These are phyloP conservation scores for Penelope pileata DNA, from an alignment of 2,113 vertebrate species.

Conservation along the genomic window DNA sequence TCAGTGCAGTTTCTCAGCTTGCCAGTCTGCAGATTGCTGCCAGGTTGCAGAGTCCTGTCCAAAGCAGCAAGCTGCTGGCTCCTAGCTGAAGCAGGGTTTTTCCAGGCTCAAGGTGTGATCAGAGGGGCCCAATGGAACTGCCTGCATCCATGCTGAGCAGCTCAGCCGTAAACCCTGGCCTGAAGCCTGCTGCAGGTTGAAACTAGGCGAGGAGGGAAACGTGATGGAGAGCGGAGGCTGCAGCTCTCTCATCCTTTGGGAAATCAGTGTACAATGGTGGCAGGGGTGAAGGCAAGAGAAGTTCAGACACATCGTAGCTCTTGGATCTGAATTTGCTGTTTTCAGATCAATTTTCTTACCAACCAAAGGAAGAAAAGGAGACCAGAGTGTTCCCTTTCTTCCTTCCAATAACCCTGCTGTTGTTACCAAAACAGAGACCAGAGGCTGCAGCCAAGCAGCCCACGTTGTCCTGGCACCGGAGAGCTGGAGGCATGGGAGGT, in stretches of 20 bases:
- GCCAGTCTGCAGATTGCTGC: conserved; percentile 48
- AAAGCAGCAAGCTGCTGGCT: conserved; percentile 60
- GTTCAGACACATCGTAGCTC: not conserved
- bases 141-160: not conserved
- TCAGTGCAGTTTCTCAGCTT: conserved; percentile 43
- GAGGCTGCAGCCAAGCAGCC: not conserved
- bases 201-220: not conserved
- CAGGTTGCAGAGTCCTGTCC: conserved; percentile 52
- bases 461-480: not conserved
- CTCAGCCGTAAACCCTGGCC: not conserved
- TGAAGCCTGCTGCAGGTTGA: not conserved
- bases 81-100: not conserved
- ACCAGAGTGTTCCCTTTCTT: not conserved
- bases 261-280: not conserved
- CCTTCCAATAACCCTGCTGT: not conserved
- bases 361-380: not conserved
- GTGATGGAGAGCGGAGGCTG: not conserved
- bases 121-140: not conserved
- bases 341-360: not conserved
- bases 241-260: not conserved
- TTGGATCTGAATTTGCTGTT: not conserved
- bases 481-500: not conserved
- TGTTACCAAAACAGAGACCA: not conserved
- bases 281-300: not conserved
- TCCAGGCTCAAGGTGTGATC: not conserved